phyloP scores from a whole-genome alignment of 2,797 vertebrate species.

The Ficedula albicollis region DNA sequence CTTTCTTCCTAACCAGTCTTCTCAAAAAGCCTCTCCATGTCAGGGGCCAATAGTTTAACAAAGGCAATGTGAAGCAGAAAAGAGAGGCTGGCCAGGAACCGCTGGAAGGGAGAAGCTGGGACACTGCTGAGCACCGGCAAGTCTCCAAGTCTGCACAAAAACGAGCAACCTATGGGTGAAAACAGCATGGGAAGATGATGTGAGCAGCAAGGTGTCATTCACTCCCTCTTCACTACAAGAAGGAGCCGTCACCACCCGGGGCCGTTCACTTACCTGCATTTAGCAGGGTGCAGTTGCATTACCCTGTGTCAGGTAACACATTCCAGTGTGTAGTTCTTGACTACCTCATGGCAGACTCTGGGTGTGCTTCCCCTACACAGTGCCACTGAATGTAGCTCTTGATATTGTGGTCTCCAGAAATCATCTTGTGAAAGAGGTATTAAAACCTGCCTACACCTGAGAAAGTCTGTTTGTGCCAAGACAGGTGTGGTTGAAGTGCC shows the following conservation, averaged over 20 bases:
- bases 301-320: background rate
- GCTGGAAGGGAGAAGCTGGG: background rate
- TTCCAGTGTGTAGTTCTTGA: background rate
- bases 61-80: background rate
- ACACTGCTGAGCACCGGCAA: rapidly evolving
- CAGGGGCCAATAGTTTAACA: background rate
- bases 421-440: background rate
- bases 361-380: background rate
- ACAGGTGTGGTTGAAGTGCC: rapidly evolving
- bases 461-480: background rate
- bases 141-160: background rate
- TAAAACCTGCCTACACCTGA: background rate
- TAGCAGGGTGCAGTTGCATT: background rate
- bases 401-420: background rate
- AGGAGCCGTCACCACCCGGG: background rate
- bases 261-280: background rate
- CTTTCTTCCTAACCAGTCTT: slow-evolving; percentile 18
- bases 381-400: background rate
- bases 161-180: background rate
- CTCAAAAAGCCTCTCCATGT: background rate
- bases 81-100: background rate
- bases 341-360: rapidly evolving
- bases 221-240: background rate
- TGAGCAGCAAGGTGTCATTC: background rate
- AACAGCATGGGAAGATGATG: background rate